Base-by-base conservation (phyloP, 2,888 invertebrate species). In the Drosophila atripex region DNA sequence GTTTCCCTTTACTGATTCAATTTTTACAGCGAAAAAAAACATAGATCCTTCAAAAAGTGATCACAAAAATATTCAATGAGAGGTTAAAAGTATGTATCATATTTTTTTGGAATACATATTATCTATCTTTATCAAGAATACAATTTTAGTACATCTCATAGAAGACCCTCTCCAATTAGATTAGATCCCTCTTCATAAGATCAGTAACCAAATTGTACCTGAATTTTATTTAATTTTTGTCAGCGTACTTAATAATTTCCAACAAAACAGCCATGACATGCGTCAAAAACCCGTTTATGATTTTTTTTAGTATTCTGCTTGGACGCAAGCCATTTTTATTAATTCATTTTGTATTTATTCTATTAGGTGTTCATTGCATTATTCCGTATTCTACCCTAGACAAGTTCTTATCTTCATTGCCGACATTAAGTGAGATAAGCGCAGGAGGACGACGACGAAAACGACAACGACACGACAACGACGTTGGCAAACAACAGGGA, bases 401-500 rank as follows among this genome's bases (percentile, higher is more conserved):
- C 77, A 86, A 79, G 73, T 75, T 86, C 77, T 84, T 88, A 77
- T 78, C 85, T 80, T 79, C 72, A 82, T 76, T 76, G 77, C 84
- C 86, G 73, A 71, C 84, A 56, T 76, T 88, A 72, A 86, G 85
- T 85, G 87, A 82, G 88, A 85, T 85, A 88, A 88, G 87, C 82
- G 43, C 69, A 72, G 77, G 78, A 78, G 69, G 78, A 55, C 53
- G 60, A 58, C 70, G 39, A 58, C 65, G 39, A 14, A 66, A 39
- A 61, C 58, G 58, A 46, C 21, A 39, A 65, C 77, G 70, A 70
- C 78, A 60, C 59, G 39, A 56, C 58, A 55, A 61, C 58, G 58
- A 43, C 50, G 77, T 71, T 84, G 70, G 78, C 78, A 86, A 86
- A 87, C 82, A 82, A 87, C 83, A 71, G 61, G 68, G 71, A 38